Percentiles rank a stretch among this genome's conserved stretches.
Conservation (phyloP, 2,888 invertebrate genomes). For the Tuberolachnus salignus region DNA sequence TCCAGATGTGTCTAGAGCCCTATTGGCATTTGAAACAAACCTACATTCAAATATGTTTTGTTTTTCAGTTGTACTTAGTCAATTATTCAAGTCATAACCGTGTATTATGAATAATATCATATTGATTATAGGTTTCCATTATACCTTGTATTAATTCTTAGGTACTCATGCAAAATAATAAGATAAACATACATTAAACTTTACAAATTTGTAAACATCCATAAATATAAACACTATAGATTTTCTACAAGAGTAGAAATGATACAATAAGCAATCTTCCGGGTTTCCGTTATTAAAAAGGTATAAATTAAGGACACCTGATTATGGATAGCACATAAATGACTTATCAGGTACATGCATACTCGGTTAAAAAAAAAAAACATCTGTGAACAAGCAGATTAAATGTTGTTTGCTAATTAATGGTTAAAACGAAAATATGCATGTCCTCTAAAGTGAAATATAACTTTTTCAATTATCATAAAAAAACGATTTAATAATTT, state of each 20-base stretch:
- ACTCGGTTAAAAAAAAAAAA: slow-evolving; percentile 3
- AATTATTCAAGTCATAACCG: neutral
- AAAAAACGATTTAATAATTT: slow-evolving; percentile 3
- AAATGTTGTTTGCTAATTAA: slow-evolving; percentile 8
- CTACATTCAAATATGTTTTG: neutral
- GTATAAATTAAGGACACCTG: neutral
- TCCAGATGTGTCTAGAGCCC: neutral
- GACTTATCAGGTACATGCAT: slow-evolving; percentile 30
- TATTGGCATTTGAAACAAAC: neutral
- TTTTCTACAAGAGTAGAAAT: neutral
- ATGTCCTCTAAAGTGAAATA: slow-evolving; percentile 15
- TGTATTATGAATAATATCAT: neutral
- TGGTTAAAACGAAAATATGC: slow-evolving; percentile 12
- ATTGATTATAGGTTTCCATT: neutral
- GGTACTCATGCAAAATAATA: slow-evolving; percentile 39
- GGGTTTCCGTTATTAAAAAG: neutral
- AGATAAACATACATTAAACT: slow-evolving; percentile 9
- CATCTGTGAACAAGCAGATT: slow-evolving; percentile 36
- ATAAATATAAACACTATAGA: neutral
- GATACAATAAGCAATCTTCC: slow-evolving; percentile 29
- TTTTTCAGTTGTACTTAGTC: neutral
- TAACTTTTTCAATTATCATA: neutral
- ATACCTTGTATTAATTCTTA: slow-evolving; percentile 22
- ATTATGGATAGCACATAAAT: slow-evolving; percentile 1
- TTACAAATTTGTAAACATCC: neutral